Evolutionary conservation across 2,888 invertebrate species (phyloP).

Genomic region (Sphaerophoria taeniata): DNA sequence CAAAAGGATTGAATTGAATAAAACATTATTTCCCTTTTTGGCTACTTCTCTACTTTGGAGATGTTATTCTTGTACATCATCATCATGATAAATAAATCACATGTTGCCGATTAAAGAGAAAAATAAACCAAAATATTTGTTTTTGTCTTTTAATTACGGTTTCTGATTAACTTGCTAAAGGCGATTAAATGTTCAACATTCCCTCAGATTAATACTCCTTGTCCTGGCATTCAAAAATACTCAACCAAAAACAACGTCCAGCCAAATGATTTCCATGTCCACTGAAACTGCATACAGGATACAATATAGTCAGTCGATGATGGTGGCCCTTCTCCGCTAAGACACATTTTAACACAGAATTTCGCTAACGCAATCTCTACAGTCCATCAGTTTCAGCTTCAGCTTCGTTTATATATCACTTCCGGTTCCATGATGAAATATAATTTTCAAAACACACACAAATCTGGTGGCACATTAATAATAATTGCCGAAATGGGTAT

Average conservation of each 20-base stretch:
- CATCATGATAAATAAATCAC: constrained; percentile 14
- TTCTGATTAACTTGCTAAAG: constrained; percentile 27
- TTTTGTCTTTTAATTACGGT: no score
- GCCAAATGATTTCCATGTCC: constrained; percentile 18
- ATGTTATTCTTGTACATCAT: background rate
- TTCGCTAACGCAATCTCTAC: constrained; percentile 12
- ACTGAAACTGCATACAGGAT: background rate
- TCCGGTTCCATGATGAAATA: constrained; percentile 61
- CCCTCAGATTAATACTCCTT: background rate
- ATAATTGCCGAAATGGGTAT: constrained; percentile 59
- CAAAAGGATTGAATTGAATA: constrained; percentile 3
- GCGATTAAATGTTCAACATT: constrained; percentile 32
- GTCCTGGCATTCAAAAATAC: background rate
- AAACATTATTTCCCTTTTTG: background rate
- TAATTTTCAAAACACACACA: constrained; percentile 50
- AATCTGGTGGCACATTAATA: constrained; percentile 64
- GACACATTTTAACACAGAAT: constrained; percentile 13
- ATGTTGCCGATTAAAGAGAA: no score
- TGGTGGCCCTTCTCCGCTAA: background rate
- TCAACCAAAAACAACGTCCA: background rate
- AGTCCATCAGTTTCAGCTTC: no score
- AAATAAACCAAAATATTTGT: no score
- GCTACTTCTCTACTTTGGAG: background rate
- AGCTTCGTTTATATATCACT: constrained; percentile 25
- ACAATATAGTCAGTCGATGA: background rate